Evolutionary conservation across 1,140 invertebrate genomes (phyloP).

Genomic region (Drosophila guanche): DNA sequence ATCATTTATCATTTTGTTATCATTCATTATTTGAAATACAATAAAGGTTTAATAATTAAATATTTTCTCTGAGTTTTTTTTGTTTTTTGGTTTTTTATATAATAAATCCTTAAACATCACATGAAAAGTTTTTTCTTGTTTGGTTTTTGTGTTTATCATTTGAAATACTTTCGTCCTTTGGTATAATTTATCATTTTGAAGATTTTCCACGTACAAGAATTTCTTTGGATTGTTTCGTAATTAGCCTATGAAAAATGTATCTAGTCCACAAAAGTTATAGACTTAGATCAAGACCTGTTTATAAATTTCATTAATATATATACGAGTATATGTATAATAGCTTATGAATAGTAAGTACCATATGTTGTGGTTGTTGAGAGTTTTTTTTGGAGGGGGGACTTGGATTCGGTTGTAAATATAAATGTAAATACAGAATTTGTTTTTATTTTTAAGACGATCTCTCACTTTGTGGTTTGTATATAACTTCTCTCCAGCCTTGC

Average conservation of each 20-base stretch:
- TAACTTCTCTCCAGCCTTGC: slow-evolving; percentile 54
- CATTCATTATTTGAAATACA: slow-evolving; percentile 58
- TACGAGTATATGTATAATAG: slow-evolving; percentile 39
- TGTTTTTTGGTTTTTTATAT: slow-evolving; percentile 44
- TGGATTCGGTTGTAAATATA: slow-evolving; percentile 61
- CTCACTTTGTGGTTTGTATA: slow-evolving; percentile 50
- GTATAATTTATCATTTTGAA: slow-evolving; percentile 37
- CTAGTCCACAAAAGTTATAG: slow-evolving; percentile 76
- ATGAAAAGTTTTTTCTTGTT: slow-evolving; percentile 69
- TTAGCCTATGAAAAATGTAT: slow-evolving; percentile 69
- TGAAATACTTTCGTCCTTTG: slow-evolving; percentile 29
- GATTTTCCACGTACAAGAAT: slow-evolving; percentile 21
- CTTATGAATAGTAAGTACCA: slow-evolving; percentile 53
- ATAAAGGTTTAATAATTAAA: slow-evolving; percentile 69
- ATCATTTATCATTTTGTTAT: slow-evolving; percentile 11
- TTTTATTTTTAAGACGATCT: slow-evolving; percentile 40
- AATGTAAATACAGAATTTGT: slow-evolving; percentile 46
- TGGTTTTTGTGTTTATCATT: slow-evolving; percentile 28
- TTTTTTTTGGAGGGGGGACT: slow-evolving; percentile 6
- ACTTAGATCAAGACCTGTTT: slow-evolving; percentile 78
- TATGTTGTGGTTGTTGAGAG: slow-evolving; percentile 47
- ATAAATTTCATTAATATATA: slow-evolving; percentile 62
- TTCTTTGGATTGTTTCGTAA: slow-evolving; percentile 22
- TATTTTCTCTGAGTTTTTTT: slow-evolving; percentile 45
- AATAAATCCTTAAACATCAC: slow-evolving; percentile 76